Conservation (phyloP, 2,888 invertebrate genomes). For the Ectemnius lituratus region DNA sequence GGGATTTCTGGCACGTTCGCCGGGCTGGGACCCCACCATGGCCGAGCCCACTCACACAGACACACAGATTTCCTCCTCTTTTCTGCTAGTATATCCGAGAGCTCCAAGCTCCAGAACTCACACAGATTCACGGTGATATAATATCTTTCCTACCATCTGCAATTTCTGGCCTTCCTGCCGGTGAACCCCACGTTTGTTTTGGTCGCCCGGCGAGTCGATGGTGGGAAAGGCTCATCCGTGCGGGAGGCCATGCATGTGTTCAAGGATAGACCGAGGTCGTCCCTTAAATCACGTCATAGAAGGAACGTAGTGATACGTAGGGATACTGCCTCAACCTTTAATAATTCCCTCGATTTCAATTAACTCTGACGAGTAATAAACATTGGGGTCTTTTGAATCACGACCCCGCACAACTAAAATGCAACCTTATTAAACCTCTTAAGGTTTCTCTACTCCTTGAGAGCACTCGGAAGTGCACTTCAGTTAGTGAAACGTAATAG, state of each 20-base stretch:
- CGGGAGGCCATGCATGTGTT: constrained; percentile 21
- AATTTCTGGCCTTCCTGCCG: constrained; percentile 19
- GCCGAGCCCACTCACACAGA: constrained; percentile 36
- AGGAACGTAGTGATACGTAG: no score
- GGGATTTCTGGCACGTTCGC: constrained; percentile 74
- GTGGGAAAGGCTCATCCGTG: constrained; percentile 5
- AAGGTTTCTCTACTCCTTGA: no score
- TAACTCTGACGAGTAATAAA: no score
- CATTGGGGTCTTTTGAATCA: no score
- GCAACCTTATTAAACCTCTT: no score
- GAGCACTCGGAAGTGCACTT: no score
- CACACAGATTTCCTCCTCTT: background rate
- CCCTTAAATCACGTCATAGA: background rate
- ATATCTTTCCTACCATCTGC: constrained; percentile 1
- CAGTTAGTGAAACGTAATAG: no score
- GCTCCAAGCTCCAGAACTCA: constrained; percentile 10
- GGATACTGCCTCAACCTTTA: no score
- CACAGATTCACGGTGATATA: constrained; percentile 27
- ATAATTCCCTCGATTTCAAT: no score
- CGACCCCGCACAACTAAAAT: no score
- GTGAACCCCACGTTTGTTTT: constrained; percentile 34
- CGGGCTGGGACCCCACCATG: constrained; percentile 48
- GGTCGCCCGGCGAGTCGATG: constrained; percentile 10
- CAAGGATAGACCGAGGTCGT: constrained; percentile 28
- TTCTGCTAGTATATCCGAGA: background rate